phyloP scores from a whole-genome alignment of 2,113 vertebrate genomes.

The Sinocyclocheilus anophthalmus region DNA sequence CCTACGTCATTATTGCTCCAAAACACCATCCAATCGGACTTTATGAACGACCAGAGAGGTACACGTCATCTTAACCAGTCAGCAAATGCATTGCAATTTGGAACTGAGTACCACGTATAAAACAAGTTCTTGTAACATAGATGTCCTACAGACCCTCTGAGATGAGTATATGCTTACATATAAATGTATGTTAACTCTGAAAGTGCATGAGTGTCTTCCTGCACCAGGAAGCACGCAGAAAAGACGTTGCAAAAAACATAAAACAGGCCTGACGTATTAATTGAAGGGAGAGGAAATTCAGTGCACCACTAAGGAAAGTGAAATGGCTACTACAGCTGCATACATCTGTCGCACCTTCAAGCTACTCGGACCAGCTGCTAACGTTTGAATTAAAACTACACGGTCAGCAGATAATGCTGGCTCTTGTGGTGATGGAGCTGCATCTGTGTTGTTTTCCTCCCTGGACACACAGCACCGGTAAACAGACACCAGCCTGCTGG shows the following conservation, averaged over 20 bases:
- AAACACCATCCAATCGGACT: not conserved
- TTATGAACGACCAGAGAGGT: constrained; percentile 1
- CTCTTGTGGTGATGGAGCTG: constrained; percentile 27
- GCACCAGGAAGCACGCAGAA: not conserved
- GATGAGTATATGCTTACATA: constrained; percentile 6
- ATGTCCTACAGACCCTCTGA: not conserved
- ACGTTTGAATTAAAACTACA: constrained; percentile 7
- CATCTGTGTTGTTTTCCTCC: constrained; percentile 6
- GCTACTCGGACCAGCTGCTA: constrained; percentile 28
- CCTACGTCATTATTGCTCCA: constrained; percentile 52
- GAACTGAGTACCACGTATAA: not conserved
- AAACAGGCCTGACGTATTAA: not conserved
- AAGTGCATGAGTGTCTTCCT: constrained; percentile 31
- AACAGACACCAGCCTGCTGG: constrained; percentile 24
- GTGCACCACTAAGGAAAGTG: constrained; percentile 29
- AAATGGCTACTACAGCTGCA: constrained; percentile 30
- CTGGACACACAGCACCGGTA: constrained; percentile 21
- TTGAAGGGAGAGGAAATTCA: not conserved
- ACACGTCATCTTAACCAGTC: not conserved
- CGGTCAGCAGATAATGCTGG: constrained; percentile 19
- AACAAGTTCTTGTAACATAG: not conserved
- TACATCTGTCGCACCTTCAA: constrained; percentile 3
- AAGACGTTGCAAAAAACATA: not conserved
- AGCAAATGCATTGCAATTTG: not conserved
- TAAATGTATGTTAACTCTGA: constrained; percentile 15